Evolutionary conservation across 1,140 invertebrate species (phyloP).

Genomic region (Trigoniulus corallinus): DNA sequence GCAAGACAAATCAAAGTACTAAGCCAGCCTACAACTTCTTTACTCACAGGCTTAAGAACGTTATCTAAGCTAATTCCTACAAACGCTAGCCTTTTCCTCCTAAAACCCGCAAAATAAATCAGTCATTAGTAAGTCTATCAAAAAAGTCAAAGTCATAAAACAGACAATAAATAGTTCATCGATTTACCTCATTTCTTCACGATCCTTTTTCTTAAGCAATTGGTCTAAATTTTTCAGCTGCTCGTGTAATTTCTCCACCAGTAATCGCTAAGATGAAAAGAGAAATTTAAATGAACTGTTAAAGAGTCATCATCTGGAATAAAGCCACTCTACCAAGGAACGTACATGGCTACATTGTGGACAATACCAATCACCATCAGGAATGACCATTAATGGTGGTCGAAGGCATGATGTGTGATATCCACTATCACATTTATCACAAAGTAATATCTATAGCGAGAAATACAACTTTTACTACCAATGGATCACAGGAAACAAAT

Average conservation of each 20-base stretch:
- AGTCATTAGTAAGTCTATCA: neutral
- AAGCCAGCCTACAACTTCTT: constrained; percentile 12
- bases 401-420: constrained; percentile 88
- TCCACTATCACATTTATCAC: constrained; percentile 83
- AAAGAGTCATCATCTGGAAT: too few species aligned
- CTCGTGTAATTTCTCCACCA: constrained; percentile 51
- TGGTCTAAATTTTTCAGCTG: constrained; percentile 31
- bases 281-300: constrained; percentile 5
- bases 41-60: constrained; percentile 35
- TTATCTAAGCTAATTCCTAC: constrained; percentile 62
- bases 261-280: constrained; percentile 35
- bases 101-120: constrained; percentile 11
- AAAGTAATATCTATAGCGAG: constrained; percentile 56
- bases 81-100: constrained; percentile 50
- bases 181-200: constrained; percentile 46
- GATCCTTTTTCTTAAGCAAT: constrained; percentile 34
- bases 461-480: constrained; percentile 5
- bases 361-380: constrained; percentile 94
- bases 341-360: constrained; percentile 76
- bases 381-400: constrained; percentile 77
- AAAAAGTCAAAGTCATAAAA: neutral
- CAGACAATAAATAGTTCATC: neutral
- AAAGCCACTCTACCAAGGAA: neutral
- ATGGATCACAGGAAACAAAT: neutral
- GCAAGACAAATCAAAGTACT: neutral